Conservation (phyloP, 2,888 invertebrate species). For the Nephrocerus scutellatus region DNA sequence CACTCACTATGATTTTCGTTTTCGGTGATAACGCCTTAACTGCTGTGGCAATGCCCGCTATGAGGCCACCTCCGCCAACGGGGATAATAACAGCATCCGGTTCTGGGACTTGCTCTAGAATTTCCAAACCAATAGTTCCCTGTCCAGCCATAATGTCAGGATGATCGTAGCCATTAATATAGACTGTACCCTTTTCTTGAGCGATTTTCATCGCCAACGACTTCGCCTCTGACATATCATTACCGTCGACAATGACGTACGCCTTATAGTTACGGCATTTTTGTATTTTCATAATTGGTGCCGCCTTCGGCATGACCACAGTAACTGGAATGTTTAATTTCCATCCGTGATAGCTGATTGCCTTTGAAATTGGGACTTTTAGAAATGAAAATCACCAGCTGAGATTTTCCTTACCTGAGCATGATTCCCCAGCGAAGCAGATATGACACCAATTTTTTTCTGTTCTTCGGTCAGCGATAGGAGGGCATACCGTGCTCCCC, state of each 20-base stretch:
- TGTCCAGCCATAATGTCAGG: constrained; percentile 93
- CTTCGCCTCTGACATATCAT: constrained; percentile 80
- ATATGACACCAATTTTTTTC: constrained; percentile 72
- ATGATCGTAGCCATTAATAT: constrained; percentile 94
- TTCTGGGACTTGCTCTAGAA: constrained; percentile 79
- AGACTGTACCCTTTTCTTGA: constrained; percentile 62
- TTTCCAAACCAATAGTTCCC: constrained; percentile 89
- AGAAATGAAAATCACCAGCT: neutral
- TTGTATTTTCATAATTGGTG: constrained; percentile 93
- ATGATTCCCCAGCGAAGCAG: constrained; percentile 92
- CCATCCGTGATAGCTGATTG: constrained; percentile 69
- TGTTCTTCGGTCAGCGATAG: constrained; percentile 67
- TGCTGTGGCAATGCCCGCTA: constrained; percentile 86
- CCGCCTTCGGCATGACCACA: constrained; percentile 92
- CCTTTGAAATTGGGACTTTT: constrained; percentile 31
- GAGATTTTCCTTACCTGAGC: constrained; percentile 62
- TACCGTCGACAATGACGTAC: constrained; percentile 65
- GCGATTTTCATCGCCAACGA: constrained; percentile 68
- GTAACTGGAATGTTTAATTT: constrained; percentile 64
- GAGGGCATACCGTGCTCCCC: constrained; percentile 83
- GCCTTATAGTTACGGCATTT: constrained; percentile 80
- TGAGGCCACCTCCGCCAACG: constrained; percentile 81
- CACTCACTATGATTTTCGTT: constrained; percentile 77
- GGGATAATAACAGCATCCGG: constrained; percentile 88
- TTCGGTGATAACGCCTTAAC: constrained; percentile 78